These are phyloP conservation scores for Cyclophora punctaria DNA, from an alignment of 2,888 invertebrate genomes.

Conservation along the genomic window DNA sequence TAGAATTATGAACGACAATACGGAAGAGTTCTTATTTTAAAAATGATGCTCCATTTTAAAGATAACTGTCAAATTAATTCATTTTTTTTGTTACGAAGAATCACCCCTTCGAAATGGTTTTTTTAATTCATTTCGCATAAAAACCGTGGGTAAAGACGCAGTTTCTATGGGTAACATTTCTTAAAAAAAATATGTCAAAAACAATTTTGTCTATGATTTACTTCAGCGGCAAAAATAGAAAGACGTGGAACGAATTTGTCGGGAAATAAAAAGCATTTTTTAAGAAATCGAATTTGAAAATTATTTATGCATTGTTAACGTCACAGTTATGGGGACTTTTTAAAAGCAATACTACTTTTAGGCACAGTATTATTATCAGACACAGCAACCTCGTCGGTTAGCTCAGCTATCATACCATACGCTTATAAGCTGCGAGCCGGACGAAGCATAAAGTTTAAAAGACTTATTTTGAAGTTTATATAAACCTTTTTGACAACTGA, in stretches of 20 bases:
- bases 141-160: conserved; percentile 57
- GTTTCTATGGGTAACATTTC: conserved; percentile 15
- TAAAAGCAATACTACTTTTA: too few relatives aligned
- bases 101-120: conserved; percentile 56
- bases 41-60: conserved; percentile 35
- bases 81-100: conserved; percentile 23
- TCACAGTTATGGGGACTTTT: too few relatives aligned
- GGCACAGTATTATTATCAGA: too few relatives aligned
- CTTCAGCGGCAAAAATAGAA: conserved; percentile 4
- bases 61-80: conserved; percentile 55
- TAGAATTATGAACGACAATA: conserved; percentile 29
- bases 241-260: neutral
- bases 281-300: too few relatives aligned
- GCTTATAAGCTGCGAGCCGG: too few relatives aligned
- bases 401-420: too few relatives aligned
- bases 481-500: too few relatives aligned
- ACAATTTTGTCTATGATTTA: conserved; percentile 28
- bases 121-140: conserved; percentile 36
- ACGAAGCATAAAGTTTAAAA: too few relatives aligned
- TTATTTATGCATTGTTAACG: too few relatives aligned
- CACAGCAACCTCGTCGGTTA: too few relatives aligned
- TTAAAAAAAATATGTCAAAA: conserved; percentile 18
- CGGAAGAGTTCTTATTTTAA: conserved; percentile 14
- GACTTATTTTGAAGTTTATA: too few relatives aligned
- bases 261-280: too few relatives aligned